A percentile compares a stretch with the other conserved stretches of the same genome.
These are phyloP conservation scores for Drosophila repleta DNA, from an alignment of 1,140 invertebrate genomes.

Conservation along the genomic window DNA sequence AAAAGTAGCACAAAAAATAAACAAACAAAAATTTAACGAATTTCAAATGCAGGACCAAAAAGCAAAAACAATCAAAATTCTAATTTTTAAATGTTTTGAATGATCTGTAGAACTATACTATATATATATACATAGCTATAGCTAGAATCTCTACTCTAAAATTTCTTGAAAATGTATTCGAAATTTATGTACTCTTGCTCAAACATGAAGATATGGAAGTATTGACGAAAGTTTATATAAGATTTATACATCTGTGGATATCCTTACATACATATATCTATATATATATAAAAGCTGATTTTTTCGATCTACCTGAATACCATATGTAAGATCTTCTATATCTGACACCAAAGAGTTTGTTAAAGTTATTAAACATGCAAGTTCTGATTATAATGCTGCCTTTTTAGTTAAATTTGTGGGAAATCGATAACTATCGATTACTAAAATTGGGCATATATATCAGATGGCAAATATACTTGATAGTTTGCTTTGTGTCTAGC, in stretches of 20 bases:
- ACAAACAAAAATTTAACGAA: background rate
- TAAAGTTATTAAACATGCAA: background rate
- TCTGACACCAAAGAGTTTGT: background rate
- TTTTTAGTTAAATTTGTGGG: background rate
- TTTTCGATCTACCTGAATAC: background rate
- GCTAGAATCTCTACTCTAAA: too few species aligned
- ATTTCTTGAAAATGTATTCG: too few species aligned
- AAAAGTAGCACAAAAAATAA: background rate
- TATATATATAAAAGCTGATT: background rate
- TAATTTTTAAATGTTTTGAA: too few species aligned
- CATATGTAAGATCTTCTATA: background rate
- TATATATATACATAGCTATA: too few species aligned
- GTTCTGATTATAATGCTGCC: background rate
- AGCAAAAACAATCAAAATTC: background rate
- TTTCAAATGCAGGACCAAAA: conserved; percentile 7
- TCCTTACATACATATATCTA: background rate
- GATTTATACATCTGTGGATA: background rate
- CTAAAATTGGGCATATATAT: too few species aligned
- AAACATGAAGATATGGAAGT: too few species aligned
- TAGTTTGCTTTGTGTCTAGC: too few species aligned
- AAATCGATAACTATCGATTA: background rate
- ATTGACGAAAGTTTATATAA: background rate
- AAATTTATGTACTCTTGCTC: too few species aligned
- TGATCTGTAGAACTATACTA: too few species aligned
- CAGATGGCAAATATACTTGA: too few species aligned